phyloP scores from a whole-genome alignment of 2,113 vertebrate species.

The Passer domesticus region DNA sequence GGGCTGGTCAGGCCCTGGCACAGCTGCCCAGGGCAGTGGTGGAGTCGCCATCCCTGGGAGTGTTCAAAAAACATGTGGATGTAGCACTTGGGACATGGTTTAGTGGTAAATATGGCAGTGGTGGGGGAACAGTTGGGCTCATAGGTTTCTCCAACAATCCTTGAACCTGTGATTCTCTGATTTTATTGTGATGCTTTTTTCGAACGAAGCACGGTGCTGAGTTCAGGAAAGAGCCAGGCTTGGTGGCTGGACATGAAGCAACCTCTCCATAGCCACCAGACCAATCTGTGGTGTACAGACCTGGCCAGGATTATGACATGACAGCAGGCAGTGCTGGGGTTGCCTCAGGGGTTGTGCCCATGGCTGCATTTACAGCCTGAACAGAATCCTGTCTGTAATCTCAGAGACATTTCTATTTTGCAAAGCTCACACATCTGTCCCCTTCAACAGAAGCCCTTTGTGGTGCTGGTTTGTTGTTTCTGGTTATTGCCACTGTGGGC shows the following conservation, averaged over 20 bases:
- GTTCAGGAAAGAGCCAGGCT: background rate
- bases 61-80: background rate
- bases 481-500: background rate
- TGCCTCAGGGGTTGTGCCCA: background rate
- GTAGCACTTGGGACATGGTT: background rate
- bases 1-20: background rate
- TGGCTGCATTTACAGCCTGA: background rate
- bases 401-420: background rate
- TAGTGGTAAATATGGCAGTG: background rate
- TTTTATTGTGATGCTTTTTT: background rate
- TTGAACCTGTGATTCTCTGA: background rate
- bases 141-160: background rate
- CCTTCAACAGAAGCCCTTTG: background rate
- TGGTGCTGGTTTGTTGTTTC: background rate
- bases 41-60: background rate
- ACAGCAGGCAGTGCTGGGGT: background rate
- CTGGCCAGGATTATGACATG: background rate
- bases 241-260: background rate
- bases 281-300: too few relatives aligned
- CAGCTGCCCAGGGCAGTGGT: background rate
- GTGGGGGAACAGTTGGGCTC: background rate
- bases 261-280: too few relatives aligned
- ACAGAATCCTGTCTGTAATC: background rate
- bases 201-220: accelerated
- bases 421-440: background rate